Evolutionary conservation across 2,113 vertebrate species (phyloP), one percentile per base, ranked within the genome.

Genomic region (Aptenodytes patagonicus): DNA sequence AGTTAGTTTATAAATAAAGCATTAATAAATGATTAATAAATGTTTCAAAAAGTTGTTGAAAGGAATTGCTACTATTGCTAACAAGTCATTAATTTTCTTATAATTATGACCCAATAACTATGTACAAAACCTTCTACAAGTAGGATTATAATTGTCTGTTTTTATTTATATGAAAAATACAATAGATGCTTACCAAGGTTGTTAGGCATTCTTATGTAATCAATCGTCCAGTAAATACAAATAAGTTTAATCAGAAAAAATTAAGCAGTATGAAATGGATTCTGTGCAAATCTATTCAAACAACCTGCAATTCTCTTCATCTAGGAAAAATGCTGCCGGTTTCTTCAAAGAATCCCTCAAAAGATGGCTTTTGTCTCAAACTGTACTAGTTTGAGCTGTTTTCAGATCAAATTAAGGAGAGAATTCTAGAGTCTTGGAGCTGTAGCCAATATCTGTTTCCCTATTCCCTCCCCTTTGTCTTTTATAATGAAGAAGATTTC

Each of bases 401-500:
- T 95, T 76, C 66, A 49, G 62, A 86, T 85, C 21, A 85, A 77
- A 52, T 77, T 80, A 80, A 72, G 57, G 34, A 85, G 38, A 90
- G 93, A 90, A 69, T 75, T 52, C 36, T 16, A 15, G 54, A 55
- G 16, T 71, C 75, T 75, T 79, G 42, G 65, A 91, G 22, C 55
- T 68, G 9, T 66, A 91, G 52, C 62, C 26, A 83, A 89, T 80
- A 90, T 75, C 47, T 89, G 15, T 70, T 54, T 87, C 65, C 15
- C 55, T 62, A 1, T 79, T 90, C 57, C 13, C 8, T 84, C 21
- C 17, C 2, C 29, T 76, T 95, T 85, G 85, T 93, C 90, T 93
- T 95, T 64, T 94, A 44, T 92, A 94, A 95, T 83, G 82, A 96
- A 86, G 52, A 86, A 83, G 29, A 83, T 94, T 90, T 91, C 29